Evolutionary conservation across 1,140 invertebrate species (phyloP).

Genomic region (Drosophila kepulauana): DNA sequence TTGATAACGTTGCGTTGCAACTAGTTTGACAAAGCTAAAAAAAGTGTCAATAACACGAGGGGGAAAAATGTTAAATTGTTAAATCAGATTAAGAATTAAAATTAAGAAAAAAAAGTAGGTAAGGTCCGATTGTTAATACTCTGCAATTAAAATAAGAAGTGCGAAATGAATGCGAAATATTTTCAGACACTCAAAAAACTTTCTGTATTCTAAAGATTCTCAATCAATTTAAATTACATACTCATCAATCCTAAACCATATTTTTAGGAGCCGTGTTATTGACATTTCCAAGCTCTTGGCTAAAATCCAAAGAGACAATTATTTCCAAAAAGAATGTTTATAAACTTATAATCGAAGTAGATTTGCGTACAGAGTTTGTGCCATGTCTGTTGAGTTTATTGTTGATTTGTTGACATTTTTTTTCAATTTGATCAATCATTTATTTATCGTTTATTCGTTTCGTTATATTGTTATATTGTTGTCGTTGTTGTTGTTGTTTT

Average conservation of each 20-base stretch:
- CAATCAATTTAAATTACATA: too few species aligned
- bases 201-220: too few species aligned
- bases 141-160: too few species aligned
- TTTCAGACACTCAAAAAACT: background rate
- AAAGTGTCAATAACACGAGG: constrained; percentile 8
- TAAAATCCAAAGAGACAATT: background rate
- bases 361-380: constrained; percentile 36
- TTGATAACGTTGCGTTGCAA: background rate
- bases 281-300: constrained; percentile 9
- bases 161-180: too few species aligned
- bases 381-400: constrained; percentile 44
- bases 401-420: constrained; percentile 45
- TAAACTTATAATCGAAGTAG: constrained; percentile 11
- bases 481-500: constrained; percentile 52
- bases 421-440: constrained; percentile 68
- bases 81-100: background rate
- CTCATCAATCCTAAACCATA: too few species aligned
- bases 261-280: background rate
- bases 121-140: too few species aligned
- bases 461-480: constrained; percentile 55
- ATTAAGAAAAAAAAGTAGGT: too few species aligned
- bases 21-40: background rate
- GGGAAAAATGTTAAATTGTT: background rate
- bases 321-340: background rate
- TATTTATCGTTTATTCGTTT: constrained; percentile 53